A percentile compares a stretch with the other conserved stretches of the same genome.
These are phyloP conservation scores for Cheilosia pagana DNA, from an alignment of 2,888 invertebrate species.

Conservation along the genomic window DNA sequence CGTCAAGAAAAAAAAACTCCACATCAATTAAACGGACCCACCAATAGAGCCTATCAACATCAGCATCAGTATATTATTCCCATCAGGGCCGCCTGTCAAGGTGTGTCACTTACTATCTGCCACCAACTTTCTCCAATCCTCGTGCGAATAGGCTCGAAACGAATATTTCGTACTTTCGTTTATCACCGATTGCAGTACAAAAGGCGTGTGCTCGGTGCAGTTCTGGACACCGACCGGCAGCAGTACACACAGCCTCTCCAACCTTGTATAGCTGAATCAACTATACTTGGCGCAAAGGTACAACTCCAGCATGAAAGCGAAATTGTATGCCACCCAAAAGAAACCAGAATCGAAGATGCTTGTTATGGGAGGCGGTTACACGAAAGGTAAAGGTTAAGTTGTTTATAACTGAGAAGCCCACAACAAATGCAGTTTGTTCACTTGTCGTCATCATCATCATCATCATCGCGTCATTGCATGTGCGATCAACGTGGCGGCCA, in stretches of 20 bases:
- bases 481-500: constrained; percentile 41
- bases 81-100: constrained; percentile 66
- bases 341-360: constrained; percentile 48
- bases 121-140: constrained; percentile 68
- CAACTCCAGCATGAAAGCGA: constrained; percentile 43
- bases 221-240: constrained; percentile 33
- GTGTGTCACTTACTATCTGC: constrained; percentile 58
- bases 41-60: constrained; percentile 41
- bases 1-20: constrained; percentile 11
- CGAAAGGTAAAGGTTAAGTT: constrained; percentile 74
- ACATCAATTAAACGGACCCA: constrained; percentile 47
- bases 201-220: constrained; percentile 43
- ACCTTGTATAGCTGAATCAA: constrained; percentile 22
- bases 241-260: constrained; percentile 20
- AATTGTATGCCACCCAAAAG: constrained; percentile 17
- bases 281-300: background rate
- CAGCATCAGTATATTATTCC: constrained; percentile 44
- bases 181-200: constrained; percentile 2
- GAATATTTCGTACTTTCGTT: constrained; percentile 66
- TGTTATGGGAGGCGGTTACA: constrained; percentile 60
- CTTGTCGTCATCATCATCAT: constrained; percentile 51
- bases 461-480: constrained; percentile 19
- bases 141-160: constrained; percentile 57
- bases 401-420: constrained; percentile 63
- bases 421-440: constrained; percentile 74